Evolutionary conservation across 1,140 invertebrate species (phyloP).

Genomic region (Procambarus clarkii): DNA sequence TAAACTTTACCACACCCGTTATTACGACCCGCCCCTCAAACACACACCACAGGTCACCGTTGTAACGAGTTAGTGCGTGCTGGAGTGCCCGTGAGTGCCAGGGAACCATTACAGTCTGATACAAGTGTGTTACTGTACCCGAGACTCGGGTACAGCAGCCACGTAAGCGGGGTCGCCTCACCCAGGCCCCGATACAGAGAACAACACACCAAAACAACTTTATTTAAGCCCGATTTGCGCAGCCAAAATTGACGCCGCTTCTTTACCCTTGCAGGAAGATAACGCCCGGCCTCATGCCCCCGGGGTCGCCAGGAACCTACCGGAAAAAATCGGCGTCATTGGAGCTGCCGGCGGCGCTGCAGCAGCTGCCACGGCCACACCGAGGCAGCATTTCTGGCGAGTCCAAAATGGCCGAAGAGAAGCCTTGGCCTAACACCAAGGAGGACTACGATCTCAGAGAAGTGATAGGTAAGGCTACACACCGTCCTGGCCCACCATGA

Average conservation of each 20-base stretch:
- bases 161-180: background rate
- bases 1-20: background rate
- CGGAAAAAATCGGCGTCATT: slow-evolving; percentile 80
- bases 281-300: slow-evolving; percentile 80
- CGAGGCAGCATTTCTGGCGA: slow-evolving; percentile 75
- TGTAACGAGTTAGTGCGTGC: background rate
- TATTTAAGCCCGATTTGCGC: background rate
- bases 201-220: slow-evolving; percentile 73
- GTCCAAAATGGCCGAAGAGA: slow-evolving; percentile 82
- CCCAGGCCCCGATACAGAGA: slow-evolving; percentile 78
- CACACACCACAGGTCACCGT: too few species aligned
- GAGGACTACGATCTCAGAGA: slow-evolving; percentile 96
- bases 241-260: slow-evolving; percentile 76
- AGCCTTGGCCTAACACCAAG: slow-evolving; percentile 91
- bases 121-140: background rate
- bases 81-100: background rate
- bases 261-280: slow-evolving; percentile 79
- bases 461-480: slow-evolving; percentile 87
- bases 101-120: background rate
- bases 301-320: slow-evolving; percentile 82
- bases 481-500: background rate
- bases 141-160: background rate
- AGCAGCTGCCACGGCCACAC: slow-evolving; percentile 65
- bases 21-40: background rate
- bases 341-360: slow-evolving; percentile 73